Base-by-base conservation (phyloP, 2,888 invertebrate genomes). In the Uloborus plumipes region DNA sequence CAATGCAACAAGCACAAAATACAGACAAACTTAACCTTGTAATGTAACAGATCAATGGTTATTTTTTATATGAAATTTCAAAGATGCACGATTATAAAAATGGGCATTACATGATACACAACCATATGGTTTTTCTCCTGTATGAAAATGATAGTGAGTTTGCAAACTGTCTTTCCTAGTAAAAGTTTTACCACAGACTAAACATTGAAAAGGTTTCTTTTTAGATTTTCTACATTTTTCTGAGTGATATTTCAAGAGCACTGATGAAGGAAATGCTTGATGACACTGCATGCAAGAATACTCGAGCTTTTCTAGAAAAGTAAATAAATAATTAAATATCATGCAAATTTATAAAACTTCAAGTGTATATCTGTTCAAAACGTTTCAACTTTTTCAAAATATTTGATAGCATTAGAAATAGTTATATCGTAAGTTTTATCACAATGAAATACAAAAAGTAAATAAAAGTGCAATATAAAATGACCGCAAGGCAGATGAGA, bases 81-180 rank as follows among this genome's bases (percentile, higher is more conserved):
- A 20, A 49, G 74, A 47, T 1, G 74, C 74, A 15, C 59, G 26
- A 66, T 66, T 75, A 14, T 66, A 49, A 49, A 75, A 75, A 20
- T 49, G 13, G 1, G 50, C 39, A n/a, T 59, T 22, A 13, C 74
- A 75, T 18, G 59, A 31, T 20, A 18, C 16, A 59, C 66, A 75
- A 16, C n/a, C 39, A 59, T 66, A 75, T 49, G 66, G 66, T 53
- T 59, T 75, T 59, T 55, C 49, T 26, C 74, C 66, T 31, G 74
- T 75, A 66, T 75, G 74, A 26, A 75, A 66, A 18, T 50, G 22
- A 66, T 59, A 66, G 50, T 75, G 74, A 16, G 59, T 59, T 50
- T 75, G 55, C n/a, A 75, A 75, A 50, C 58, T 75, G 20, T 75
- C 66, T 26, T 66, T 66, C 58, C 74, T 18, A 26, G 74, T 66